Percentiles rank a stretch among this genome's conserved stretches.
Conservation (phyloP, 2,797 vertebrate species). For the Melanotaenia boesemani region DNA sequence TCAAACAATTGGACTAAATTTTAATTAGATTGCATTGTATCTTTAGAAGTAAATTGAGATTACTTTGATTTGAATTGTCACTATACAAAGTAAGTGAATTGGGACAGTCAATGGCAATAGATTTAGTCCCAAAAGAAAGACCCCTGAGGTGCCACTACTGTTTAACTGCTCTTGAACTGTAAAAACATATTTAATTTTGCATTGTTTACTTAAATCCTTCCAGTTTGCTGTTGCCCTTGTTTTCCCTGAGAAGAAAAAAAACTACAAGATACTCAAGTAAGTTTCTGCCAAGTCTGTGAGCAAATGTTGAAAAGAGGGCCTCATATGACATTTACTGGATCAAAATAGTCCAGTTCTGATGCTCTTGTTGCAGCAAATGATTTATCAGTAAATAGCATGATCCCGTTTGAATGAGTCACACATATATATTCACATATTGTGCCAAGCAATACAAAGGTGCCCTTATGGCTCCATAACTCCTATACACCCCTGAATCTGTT, state of each 20-base stretch:
- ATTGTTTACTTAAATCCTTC: neutral
- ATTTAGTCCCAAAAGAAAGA: neutral
- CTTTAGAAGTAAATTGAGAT: too few relatives aligned
- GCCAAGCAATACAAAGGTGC: conserved; percentile 6
- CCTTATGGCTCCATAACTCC: conserved; percentile 34
- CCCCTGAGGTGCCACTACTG: neutral
- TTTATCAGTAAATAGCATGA: conserved; percentile 31
- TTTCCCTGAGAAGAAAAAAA: conserved; percentile 1
- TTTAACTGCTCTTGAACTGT: neutral
- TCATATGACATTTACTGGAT: neutral
- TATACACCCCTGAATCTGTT: conserved; percentile 9
- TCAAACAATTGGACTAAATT: too few relatives aligned
- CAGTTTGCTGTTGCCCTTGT: conserved; percentile 7
- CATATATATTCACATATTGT: neutral
- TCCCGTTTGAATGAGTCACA: conserved; percentile 24
- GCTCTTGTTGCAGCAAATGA: conserved; percentile 10
- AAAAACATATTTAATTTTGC: neutral
- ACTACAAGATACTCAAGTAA: conserved; percentile 2
- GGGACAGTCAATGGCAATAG: too few relatives aligned
- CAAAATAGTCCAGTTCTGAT: neutral
- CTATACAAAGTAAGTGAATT: too few relatives aligned
- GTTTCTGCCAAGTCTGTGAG: neutral
- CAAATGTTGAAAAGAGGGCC: neutral
- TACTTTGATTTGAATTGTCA: too few relatives aligned
- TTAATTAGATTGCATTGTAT: too few relatives aligned